phyloP scores from a whole-genome alignment of 2,113 vertebrate species.

The Zonotrichia leucophrys region DNA sequence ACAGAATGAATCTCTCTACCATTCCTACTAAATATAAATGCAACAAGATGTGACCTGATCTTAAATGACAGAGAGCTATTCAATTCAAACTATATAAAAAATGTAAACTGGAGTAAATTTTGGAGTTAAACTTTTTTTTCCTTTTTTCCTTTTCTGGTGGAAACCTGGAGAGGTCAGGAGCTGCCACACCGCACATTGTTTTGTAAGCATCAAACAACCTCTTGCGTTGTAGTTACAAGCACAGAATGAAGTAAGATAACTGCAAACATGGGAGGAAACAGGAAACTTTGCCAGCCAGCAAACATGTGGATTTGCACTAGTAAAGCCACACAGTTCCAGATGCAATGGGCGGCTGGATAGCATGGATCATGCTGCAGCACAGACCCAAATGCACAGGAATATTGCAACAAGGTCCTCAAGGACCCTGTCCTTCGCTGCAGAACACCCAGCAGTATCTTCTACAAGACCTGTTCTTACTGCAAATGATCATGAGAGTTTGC shows the following conservation, averaged over 20 bases:
- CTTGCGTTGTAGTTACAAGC: neutral
- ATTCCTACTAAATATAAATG: neutral
- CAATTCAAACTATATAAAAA: neutral
- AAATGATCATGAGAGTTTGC: neutral
- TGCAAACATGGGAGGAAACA: neutral
- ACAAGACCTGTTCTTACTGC: neutral
- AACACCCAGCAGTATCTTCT: neutral
- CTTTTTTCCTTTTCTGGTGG: neutral
- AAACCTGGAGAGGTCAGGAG: neutral
- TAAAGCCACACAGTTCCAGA: fast-evolving
- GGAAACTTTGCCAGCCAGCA: neutral
- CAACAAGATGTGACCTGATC: neutral
- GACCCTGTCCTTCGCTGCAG: neutral
- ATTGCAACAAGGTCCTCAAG: neutral
- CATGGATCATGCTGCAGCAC: neutral
- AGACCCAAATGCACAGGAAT: neutral
- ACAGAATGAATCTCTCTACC: neutral
- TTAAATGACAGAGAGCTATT: neutral
- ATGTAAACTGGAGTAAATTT: neutral
- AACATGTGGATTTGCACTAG: neutral
- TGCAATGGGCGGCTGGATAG: fast-evolving
- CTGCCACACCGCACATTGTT: neutral
- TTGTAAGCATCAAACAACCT: neutral
- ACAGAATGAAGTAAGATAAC: neutral
- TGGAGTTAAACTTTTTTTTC: neutral